A percentile compares a stretch with the other conserved stretches of the same genome.
Conservation (phyloP, 2,113 vertebrate genomes). For the Eclectus roratus region DNA sequence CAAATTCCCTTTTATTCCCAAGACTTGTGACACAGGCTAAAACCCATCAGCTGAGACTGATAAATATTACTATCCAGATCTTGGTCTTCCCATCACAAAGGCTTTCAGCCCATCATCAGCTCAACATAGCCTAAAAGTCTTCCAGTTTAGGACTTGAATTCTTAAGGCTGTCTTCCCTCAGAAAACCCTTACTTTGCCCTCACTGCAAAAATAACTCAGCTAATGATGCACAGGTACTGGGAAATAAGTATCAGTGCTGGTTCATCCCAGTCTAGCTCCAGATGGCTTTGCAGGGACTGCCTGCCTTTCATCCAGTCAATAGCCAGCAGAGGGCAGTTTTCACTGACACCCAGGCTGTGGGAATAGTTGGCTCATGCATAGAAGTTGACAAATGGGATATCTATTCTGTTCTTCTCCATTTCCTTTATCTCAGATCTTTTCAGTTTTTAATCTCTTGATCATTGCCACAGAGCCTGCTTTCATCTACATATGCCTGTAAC, state of each 20-base stretch:
- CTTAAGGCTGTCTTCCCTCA: not conserved
- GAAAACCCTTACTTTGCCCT: not conserved
- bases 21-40: not conserved
- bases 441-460: not conserved
- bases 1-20: not conserved
- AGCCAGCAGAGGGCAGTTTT: not conserved
- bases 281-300: not conserved
- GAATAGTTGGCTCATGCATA: not conserved
- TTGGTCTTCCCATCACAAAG: not conserved
- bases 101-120: not conserved
- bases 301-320: not conserved
- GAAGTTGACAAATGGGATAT: not conserved
- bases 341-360: not conserved
- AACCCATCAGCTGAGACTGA: not conserved
- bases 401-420: not conserved
- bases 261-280: not conserved
- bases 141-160: not conserved
- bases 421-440: not conserved
- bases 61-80: not conserved
- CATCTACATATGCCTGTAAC: not conserved
- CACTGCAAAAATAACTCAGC: not conserved
- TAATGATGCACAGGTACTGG: too few relatives aligned
- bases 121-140: not conserved
- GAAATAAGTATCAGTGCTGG: too few relatives aligned
- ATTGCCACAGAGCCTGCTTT: not conserved